Conservation (phyloP, 2,888 invertebrate species). For the Caenorhabditis becei region DNA sequence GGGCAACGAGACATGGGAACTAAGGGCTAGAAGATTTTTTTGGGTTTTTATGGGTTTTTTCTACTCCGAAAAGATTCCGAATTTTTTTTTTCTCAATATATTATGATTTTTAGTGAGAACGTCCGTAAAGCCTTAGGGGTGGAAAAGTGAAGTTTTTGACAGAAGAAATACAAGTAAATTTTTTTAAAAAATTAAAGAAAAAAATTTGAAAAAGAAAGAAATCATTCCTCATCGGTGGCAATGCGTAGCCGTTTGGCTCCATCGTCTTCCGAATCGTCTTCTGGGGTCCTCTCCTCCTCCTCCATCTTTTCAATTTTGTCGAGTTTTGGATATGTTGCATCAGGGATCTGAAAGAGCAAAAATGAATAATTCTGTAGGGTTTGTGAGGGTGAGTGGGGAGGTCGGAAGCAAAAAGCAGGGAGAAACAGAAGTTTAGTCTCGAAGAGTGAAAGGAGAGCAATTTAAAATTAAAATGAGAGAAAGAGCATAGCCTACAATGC, state of each 20-base stretch:
- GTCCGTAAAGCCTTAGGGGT: too few relatives aligned
- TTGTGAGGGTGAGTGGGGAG: slow-evolving; percentile 5
- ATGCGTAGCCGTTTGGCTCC: slow-evolving; percentile 68
- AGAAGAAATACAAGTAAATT: too few relatives aligned
- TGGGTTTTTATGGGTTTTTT: not conserved
- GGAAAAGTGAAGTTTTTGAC: too few relatives aligned
- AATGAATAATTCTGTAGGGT: slow-evolving; percentile 16
- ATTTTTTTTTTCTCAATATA: not conserved
- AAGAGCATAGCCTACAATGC: not conserved
- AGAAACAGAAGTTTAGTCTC: not conserved
- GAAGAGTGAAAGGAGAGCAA: slow-evolving; percentile 21
- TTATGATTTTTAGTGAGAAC: too few relatives aligned
- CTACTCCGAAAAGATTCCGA: too few relatives aligned
- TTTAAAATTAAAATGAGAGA: slow-evolving; percentile 26
- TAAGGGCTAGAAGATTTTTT: not conserved
- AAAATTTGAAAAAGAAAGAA: not conserved
- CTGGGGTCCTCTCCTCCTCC: slow-evolving; percentile 34
- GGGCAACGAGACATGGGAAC: not conserved
- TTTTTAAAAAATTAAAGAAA: too few relatives aligned
- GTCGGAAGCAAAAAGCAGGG: too few relatives aligned
- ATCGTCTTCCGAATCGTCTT: slow-evolving; percentile 65
- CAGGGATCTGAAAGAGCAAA: slow-evolving; percentile 40
- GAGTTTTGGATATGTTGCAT: slow-evolving; percentile 33
- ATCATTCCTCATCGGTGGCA: slow-evolving; percentile 69
- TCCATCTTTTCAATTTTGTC: not conserved